Conservation (phyloP, 2,888 invertebrate genomes). For the Brachyptera putata region DNA sequence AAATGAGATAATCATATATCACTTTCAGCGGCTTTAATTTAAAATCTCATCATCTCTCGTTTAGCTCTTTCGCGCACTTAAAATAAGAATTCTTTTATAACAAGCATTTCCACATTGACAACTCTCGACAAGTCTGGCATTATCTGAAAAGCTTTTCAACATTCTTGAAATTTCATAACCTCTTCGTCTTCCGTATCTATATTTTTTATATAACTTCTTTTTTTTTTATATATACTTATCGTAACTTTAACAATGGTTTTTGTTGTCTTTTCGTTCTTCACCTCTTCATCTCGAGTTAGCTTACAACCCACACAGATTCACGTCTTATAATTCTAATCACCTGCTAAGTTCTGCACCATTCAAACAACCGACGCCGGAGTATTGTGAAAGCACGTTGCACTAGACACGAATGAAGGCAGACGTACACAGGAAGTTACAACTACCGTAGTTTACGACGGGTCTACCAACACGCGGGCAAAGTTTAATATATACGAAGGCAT, state of each 20-base stretch:
- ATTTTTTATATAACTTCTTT: no score
- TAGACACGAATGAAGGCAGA: not conserved
- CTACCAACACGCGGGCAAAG: not conserved
- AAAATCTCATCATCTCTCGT: constrained; percentile 1
- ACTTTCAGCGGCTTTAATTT: not conserved
- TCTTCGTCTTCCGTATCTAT: not conserved
- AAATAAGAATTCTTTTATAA: not conserved
- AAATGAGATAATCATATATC: not conserved
- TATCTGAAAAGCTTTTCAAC: not conserved
- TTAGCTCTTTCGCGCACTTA: not conserved
- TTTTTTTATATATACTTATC: no score
- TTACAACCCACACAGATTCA: no score
- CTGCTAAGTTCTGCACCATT: no score
- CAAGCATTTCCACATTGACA: no score
- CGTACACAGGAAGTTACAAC: not conserved
- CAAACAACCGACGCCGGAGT: not conserved
- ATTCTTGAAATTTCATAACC: not conserved
- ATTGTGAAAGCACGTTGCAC: not conserved
- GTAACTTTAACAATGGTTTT: no score
- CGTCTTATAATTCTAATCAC: no score
- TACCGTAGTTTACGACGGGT: not conserved
- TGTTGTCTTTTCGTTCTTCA: no score
- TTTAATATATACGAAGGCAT: constrained; percentile 15
- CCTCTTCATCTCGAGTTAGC: no score
- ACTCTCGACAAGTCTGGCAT: not conserved